These are phyloP conservation scores for Cliona cf. orientalis DNA, from an alignment of 37 sponge, comb jelly and placozoan species.

Conservation along the genomic window DNA sequence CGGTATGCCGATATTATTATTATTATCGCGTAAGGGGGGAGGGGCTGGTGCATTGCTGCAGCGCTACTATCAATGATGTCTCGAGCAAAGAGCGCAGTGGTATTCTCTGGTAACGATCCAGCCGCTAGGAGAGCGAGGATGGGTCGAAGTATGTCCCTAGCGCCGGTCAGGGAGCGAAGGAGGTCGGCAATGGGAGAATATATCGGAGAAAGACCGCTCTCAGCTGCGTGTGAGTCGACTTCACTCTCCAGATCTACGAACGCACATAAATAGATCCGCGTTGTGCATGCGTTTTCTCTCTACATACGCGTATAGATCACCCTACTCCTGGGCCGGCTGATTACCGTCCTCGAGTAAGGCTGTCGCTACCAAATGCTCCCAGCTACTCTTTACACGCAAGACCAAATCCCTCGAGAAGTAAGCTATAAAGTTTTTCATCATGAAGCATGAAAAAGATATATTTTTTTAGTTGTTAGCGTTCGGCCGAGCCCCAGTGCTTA, in stretches of 20 bases:
- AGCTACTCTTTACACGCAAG: conserved; percentile 18
- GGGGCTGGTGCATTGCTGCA: too few relatives aligned
- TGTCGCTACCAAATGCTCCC: neutral
- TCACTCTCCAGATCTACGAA: neutral
- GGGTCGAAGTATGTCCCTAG: too few relatives aligned
- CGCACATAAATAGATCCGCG: neutral
- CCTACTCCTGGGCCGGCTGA: conserved; percentile 34
- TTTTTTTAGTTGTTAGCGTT: neutral
- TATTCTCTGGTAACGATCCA: too few relatives aligned
- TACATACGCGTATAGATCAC: neutral
- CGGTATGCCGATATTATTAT: too few relatives aligned
- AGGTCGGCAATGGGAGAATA: conserved; percentile 69
- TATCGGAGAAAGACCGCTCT: conserved; percentile 50
- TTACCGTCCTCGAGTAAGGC: conserved; percentile 11
- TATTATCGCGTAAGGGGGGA: too few relatives aligned
- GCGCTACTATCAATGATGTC: too few relatives aligned
- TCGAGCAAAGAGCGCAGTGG: too few relatives aligned
- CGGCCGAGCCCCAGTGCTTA: conserved; percentile 50
- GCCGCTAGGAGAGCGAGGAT: too few relatives aligned
- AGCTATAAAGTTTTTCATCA: neutral
- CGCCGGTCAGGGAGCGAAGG: neutral
- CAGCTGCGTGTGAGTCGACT: neutral
- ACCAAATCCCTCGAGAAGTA: conserved; percentile 8
- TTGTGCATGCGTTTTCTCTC: neutral
- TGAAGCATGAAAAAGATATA: neutral